These are phyloP conservation scores for Plutomurus gul DNA, from an alignment of 1,140 invertebrate genomes.

Conservation along the genomic window DNA sequence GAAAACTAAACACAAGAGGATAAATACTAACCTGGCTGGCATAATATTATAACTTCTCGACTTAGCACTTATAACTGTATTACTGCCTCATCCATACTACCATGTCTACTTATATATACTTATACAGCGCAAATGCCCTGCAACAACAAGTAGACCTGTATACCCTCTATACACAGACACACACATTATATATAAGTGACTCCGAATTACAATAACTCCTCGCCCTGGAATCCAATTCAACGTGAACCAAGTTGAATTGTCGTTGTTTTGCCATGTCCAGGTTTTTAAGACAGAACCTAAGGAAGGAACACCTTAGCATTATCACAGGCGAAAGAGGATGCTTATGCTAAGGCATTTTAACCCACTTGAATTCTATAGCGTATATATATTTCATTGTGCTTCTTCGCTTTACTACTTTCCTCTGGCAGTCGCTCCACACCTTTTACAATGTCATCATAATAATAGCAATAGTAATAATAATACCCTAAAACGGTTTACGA, in stretches of 20 bases:
- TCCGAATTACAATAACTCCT: not conserved
- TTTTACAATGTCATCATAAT: slow-evolving; percentile 10
- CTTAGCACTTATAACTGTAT: slow-evolving; percentile 1
- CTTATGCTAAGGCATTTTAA: not conserved
- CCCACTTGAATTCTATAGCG: not conserved
- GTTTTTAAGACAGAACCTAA: not conserved
- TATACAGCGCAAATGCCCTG: not conserved
- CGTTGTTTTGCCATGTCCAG: not conserved
- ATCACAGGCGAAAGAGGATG: not conserved
- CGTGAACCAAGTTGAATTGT: not conserved
- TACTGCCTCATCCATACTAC: not conserved
- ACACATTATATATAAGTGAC: too few relatives aligned
- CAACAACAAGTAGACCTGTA: slow-evolving; percentile 11
- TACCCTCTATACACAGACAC: too few relatives aligned
- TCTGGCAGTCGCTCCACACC: not conserved
- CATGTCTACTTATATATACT: not conserved
- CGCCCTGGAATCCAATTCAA: not conserved
- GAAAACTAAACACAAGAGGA: not conserved
- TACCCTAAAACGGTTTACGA: slow-evolving; percentile 34
- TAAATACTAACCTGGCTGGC: not conserved
- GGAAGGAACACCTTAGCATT: not conserved
- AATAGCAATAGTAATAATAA: slow-evolving; percentile 1
- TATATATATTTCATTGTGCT: not conserved
- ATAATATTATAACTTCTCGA: not conserved
- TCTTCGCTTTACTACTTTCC: not conserved